These are phyloP conservation scores for Pandemis cinnamomeana DNA, from an alignment of 2,888 invertebrate species.

Conservation along the genomic window DNA sequence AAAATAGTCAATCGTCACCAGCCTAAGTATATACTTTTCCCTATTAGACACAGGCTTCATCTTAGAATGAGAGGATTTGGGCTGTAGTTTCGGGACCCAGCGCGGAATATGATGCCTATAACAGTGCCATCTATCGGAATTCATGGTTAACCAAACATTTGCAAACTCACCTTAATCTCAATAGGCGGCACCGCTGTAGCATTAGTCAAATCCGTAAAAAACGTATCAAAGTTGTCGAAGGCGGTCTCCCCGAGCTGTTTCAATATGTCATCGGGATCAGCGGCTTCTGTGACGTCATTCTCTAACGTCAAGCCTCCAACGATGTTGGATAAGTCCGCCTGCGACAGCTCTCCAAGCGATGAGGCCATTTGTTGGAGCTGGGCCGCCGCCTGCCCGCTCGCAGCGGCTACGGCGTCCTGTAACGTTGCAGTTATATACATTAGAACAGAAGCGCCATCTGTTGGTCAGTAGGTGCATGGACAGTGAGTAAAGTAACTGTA, in stretches of 20 bases:
- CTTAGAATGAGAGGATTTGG: no score
- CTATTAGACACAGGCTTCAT: no score
- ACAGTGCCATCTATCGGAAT: background rate
- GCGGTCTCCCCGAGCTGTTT: constrained; percentile 93
- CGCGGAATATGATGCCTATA: background rate
- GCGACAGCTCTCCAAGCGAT: constrained; percentile 87
- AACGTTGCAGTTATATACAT: constrained; percentile 53
- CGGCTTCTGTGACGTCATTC: constrained; percentile 69
- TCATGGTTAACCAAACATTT: background rate
- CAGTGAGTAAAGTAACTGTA: background rate
- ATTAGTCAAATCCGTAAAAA: constrained; percentile 90
- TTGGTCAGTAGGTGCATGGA: background rate
- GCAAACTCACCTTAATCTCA: constrained; percentile 87
- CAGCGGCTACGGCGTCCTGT: constrained; percentile 86
- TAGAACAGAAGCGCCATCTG: constrained; percentile 11
- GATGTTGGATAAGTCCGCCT: constrained; percentile 88
- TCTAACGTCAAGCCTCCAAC: constrained; percentile 85
- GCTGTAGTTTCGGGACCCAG: no score
- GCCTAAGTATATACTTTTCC: no score
- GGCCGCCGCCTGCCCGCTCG: constrained; percentile 80
- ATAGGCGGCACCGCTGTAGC: constrained; percentile 85
- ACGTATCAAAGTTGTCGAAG: constrained; percentile 93
- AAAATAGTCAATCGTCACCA: no score
- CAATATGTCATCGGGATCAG: constrained; percentile 91
- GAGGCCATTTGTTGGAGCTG: constrained; percentile 82